Conservation (phyloP, 92 coral and sea anemone genomes). For the Muricea muricata region DNA sequence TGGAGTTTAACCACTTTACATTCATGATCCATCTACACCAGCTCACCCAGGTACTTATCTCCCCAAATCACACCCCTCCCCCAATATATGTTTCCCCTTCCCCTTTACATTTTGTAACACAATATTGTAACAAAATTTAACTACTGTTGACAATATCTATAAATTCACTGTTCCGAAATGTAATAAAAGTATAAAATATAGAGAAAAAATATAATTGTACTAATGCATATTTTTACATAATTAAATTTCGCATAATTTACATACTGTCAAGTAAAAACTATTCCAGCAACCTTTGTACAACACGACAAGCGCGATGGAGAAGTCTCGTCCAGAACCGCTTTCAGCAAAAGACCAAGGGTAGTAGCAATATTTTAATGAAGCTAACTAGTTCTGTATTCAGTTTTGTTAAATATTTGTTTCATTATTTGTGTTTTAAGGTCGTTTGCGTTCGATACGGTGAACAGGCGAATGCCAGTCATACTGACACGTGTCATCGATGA, state of each 20-base stretch:
- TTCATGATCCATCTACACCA: constrained; percentile 15
- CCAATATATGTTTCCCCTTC: too few relatives aligned
- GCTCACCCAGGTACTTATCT: too few relatives aligned
- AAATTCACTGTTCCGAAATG: too few relatives aligned
- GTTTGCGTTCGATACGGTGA: constrained; percentile 90
- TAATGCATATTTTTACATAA: too few relatives aligned
- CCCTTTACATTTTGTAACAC: too few relatives aligned
- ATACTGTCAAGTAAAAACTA: too few relatives aligned
- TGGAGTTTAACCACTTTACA: constrained; percentile 59
- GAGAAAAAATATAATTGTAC: too few relatives aligned
- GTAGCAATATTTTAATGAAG: neutral
- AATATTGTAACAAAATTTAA: neutral
- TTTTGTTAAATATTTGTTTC: neutral
- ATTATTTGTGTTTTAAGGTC: constrained; percentile 63
- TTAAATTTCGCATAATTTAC: too few relatives aligned
- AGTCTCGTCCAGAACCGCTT: constrained; percentile 80
- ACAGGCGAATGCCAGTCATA: constrained; percentile 89
- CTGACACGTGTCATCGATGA: constrained; percentile 90
- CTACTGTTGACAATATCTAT: too few relatives aligned
- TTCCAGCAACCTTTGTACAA: too few relatives aligned
- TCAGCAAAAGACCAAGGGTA: constrained; percentile 95
- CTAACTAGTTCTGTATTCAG: neutral
- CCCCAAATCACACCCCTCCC: neutral
- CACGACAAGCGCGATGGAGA: constrained; percentile 21
- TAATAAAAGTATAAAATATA: too few relatives aligned